Percentiles rank a stretch among this genome's conserved stretches.
These are phyloP conservation scores for Sebastes taczanowskii DNA, from an alignment of 2,797 vertebrate species.

Conservation along the genomic window DNA sequence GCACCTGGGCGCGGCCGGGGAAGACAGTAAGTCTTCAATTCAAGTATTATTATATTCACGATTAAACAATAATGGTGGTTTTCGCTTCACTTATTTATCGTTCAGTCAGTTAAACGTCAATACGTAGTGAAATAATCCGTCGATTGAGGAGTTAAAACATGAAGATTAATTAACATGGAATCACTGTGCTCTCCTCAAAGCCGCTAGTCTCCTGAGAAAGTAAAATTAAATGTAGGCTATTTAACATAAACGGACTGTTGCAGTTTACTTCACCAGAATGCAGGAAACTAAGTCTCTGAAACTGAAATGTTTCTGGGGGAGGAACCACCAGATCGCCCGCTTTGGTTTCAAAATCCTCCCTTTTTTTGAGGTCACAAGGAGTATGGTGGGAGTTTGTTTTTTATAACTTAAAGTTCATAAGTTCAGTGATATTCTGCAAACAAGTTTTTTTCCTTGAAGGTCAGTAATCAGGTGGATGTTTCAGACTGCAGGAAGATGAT, in stretches of 20 bases:
- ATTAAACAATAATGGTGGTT: not conserved
- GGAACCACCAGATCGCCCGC: too few relatives aligned
- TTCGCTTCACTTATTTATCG: not conserved
- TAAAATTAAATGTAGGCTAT: too few relatives aligned
- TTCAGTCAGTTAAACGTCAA: not conserved
- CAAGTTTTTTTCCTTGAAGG: not conserved
- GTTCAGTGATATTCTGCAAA: not conserved
- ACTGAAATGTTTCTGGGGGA: too few relatives aligned
- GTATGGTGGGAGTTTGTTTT: too few relatives aligned
- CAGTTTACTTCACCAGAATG: too few relatives aligned
- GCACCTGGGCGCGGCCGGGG: slow-evolving; percentile 92
- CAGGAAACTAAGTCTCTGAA: too few relatives aligned
- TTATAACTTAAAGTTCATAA: not conserved
- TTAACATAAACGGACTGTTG: too few relatives aligned
- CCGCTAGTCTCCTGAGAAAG: too few relatives aligned
- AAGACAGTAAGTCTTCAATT: slow-evolving; percentile 83
- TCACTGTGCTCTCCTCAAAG: too few relatives aligned
- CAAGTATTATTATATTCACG: not conserved
- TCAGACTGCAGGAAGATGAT: not conserved
- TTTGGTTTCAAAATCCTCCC: too few relatives aligned
- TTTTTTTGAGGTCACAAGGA: too few relatives aligned
- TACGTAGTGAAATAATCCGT: not conserved
- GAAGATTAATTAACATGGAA: not conserved
- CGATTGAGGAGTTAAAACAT: not conserved
- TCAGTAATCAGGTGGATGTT: not conserved